phyloP scores from a whole-genome alignment of 2,888 invertebrate genomes.

The Melieria omissa region DNA sequence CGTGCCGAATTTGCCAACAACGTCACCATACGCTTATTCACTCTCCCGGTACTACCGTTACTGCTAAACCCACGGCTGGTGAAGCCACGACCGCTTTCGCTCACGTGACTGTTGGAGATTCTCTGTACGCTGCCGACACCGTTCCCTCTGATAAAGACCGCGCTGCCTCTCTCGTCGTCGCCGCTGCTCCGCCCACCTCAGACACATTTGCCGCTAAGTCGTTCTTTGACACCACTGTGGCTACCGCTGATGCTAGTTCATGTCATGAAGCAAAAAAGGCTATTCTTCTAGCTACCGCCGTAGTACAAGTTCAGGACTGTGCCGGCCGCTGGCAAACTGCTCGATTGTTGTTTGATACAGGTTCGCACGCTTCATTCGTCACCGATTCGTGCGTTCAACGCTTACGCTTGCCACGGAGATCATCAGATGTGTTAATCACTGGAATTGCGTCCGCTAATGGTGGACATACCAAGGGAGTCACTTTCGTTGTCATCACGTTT shows the following conservation, averaged over 20 bases:
- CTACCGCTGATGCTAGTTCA: too few relatives aligned
- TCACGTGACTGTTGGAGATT: too few relatives aligned
- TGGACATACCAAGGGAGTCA: background rate
- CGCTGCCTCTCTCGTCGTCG: too few relatives aligned
- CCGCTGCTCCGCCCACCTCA: too few relatives aligned
- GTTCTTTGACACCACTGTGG: too few relatives aligned
- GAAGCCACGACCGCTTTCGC: too few relatives aligned
- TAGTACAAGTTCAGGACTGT: background rate
- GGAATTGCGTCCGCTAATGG: background rate
- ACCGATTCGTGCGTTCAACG: slow-evolving; percentile 13
- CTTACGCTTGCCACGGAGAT: background rate
- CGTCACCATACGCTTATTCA: background rate
- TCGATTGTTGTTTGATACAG: background rate
- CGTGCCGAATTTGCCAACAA: background rate
- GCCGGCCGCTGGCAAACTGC: background rate
- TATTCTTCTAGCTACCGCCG: slow-evolving; percentile 2
- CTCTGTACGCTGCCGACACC: too few relatives aligned
- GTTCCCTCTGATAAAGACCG: too few relatives aligned
- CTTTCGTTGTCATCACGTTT: background rate
- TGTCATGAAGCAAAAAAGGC: too few relatives aligned
- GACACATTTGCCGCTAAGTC: too few relatives aligned
- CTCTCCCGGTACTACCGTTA: background rate
- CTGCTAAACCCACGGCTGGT: background rate
- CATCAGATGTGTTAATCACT: background rate
- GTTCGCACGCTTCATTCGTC: slow-evolving; percentile 16